These are phyloP conservation scores for Eublepharis macularius DNA, from an alignment of 2,113 vertebrate genomes.

Conservation along the genomic window DNA sequence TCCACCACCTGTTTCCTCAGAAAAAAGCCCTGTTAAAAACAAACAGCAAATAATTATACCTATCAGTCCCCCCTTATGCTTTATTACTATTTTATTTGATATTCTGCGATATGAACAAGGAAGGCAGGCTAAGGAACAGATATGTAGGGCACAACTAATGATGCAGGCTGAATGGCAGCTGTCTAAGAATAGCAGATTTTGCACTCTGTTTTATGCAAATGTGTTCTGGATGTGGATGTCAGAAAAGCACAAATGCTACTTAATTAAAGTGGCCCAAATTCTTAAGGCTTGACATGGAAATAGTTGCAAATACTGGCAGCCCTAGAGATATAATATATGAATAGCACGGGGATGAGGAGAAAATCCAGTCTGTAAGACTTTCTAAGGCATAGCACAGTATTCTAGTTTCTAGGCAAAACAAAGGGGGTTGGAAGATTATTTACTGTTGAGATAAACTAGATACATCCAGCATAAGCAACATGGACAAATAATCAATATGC, in stretches of 20 bases:
- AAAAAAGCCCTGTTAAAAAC: too few relatives aligned
- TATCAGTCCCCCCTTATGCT: too few relatives aligned
- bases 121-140: slow-evolving; percentile 22
- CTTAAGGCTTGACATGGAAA: background rate
- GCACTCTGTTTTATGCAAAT: slow-evolving; percentile 3
- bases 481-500: slow-evolving; percentile 60
- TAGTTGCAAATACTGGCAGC: background rate
- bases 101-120: background rate
- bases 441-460: slow-evolving; percentile 53
- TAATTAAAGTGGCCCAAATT: background rate
- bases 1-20: too few relatives aligned
- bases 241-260: background rate
- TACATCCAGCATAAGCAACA: slow-evolving; percentile 28
- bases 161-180: slow-evolving; percentile 12
- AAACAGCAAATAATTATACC: too few relatives aligned
- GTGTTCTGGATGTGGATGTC: slow-evolving; percentile 21
- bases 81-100: background rate
- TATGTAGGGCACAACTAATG: slow-evolving; percentile 25
- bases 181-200: slow-evolving; percentile 3
- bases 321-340: slow-evolving; percentile 36
- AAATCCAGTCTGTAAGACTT: slow-evolving; percentile 19
- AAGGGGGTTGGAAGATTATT: slow-evolving; percentile 46
- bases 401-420: slow-evolving; percentile 1
- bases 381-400: background rate
- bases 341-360: slow-evolving; percentile 18